Evolutionary conservation across 2,113 vertebrate genomes (phyloP), one percentile per base, ranked within the genome.

Genomic region (Dissostichus mawsoni): DNA sequence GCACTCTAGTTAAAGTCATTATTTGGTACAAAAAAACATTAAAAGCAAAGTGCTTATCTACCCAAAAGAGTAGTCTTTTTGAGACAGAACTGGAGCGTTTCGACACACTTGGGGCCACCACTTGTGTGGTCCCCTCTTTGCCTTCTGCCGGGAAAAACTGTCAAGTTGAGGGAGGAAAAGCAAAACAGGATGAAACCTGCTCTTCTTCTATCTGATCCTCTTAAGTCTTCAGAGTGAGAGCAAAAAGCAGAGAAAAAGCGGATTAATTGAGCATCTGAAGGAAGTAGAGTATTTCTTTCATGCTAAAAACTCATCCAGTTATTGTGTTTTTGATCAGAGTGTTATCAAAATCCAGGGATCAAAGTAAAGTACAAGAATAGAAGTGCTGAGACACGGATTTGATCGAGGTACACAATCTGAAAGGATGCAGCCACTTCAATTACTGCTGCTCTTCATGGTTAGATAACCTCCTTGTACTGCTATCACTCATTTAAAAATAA

Each of bases 101-200:
- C 8, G 29, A 65, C 55, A 68, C 52, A 69, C 65, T 68, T 59
- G 18, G 16, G 70, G 78, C 33, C 18, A 18, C 55, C 5, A 2
- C 16, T 11, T 83, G 87, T 84, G 83, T 84, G 84, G 78, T 82
- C 84, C 87, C 69, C 14, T 64, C 76, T 91, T 85, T 88, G 76
- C 59, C 82, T 79, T 83, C 62, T 84, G 69, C 76, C 14, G 68
- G 52, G 47, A 68, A 63, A 78, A 29, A 69, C 56, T n/a, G 50
- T 81, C 18, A 25, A 61, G 74, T 20, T 63, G 17, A 81, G 55
- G 74, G 18, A 76, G 76, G 10, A 67, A 61, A 62, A 69, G 55
- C 25, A 29, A 65, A 69, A 67, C 87, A 81, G 78, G 80, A 88
- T 50, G 33, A 50, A 83, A 86, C 81, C 80, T 86, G 83, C 76